A percentile compares a stretch with the other conserved stretches of the same genome.
These are phyloP conservation scores for Biston stratarius DNA, from an alignment of 2,888 invertebrate species.

Conservation along the genomic window DNA sequence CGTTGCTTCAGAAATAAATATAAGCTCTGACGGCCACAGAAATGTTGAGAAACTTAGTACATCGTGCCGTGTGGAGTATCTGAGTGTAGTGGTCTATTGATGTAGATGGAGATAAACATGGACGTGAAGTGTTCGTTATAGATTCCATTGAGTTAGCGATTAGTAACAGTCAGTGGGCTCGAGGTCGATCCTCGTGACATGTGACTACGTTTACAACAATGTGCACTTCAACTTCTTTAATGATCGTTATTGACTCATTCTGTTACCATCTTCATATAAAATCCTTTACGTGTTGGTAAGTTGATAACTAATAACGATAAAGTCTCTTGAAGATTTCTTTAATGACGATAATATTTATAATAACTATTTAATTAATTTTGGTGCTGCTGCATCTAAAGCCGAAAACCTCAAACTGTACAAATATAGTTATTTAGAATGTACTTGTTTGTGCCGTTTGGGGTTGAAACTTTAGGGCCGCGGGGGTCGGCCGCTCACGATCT, in stretches of 20 bases:
- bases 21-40: neutral
- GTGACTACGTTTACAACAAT: slow-evolving; percentile 39
- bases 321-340: too few relatives aligned
- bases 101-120: slow-evolving; percentile 50
- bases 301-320: too few relatives aligned
- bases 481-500: too few relatives aligned
- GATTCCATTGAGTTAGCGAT: slow-evolving; percentile 63
- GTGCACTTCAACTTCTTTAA: slow-evolving; percentile 31
- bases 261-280: neutral
- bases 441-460: too few relatives aligned
- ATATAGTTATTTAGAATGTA: too few relatives aligned
- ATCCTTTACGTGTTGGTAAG: neutral
- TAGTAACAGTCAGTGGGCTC: slow-evolving; percentile 61
- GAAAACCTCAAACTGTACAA: too few relatives aligned
- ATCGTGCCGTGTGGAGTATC: slow-evolving; percentile 10
- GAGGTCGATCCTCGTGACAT: slow-evolving; percentile 56
- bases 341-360: too few relatives aligned
- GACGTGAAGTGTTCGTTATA: slow-evolving; percentile 52
- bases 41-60: slow-evolving; percentile 4
- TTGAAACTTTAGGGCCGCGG: too few relatives aligned
- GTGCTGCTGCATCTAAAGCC: too few relatives aligned
- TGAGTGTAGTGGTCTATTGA: slow-evolving; percentile 40
- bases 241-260: slow-evolving; percentile 20
- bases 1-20: neutral
- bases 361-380: too few relatives aligned